Conservation (phyloP, 2,888 invertebrate genomes). For the Rhagium mordax region DNA sequence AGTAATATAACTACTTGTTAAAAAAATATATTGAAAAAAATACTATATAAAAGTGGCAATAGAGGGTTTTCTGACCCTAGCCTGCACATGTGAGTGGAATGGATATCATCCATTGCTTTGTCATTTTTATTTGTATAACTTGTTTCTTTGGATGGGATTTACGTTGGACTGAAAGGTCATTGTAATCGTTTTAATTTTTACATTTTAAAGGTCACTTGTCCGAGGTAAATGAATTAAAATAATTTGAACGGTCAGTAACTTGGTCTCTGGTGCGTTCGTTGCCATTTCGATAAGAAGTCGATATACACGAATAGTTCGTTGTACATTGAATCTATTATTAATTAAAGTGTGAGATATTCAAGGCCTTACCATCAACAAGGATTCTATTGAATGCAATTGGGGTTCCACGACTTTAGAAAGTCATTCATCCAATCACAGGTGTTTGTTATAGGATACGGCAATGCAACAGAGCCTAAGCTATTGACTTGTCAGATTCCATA, state of each 20-base stretch:
- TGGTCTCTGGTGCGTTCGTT: slow-evolving; percentile 48
- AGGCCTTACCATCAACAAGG: no score
- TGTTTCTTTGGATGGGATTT: slow-evolving; percentile 60
- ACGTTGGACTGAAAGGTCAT: slow-evolving; percentile 62
- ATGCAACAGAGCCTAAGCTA: no score
- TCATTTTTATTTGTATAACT: slow-evolving; percentile 56
- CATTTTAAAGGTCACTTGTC: slow-evolving; percentile 67
- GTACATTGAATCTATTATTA: no score
- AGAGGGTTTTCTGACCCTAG: slow-evolving; percentile 41
- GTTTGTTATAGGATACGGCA: no score
- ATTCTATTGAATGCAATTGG: no score
- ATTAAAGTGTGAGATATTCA: no score
- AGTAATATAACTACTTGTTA: background rate
- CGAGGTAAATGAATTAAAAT: slow-evolving; percentile 64
- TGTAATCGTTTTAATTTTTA: slow-evolving; percentile 65
- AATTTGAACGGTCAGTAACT: slow-evolving; percentile 54
- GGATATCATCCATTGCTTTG: slow-evolving; percentile 43
- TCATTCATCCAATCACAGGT: no score
- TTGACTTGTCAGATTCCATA: no score
- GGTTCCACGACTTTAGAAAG: no score
- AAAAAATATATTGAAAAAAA: background rate
- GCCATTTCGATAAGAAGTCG: slow-evolving; percentile 49
- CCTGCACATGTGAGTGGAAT: slow-evolving; percentile 37
- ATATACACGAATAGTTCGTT: background rate
- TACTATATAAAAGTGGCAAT: background rate